Evolutionary conservation across 2,113 vertebrate genomes (phyloP).

Genomic region (Pantherophis guttatus): DNA sequence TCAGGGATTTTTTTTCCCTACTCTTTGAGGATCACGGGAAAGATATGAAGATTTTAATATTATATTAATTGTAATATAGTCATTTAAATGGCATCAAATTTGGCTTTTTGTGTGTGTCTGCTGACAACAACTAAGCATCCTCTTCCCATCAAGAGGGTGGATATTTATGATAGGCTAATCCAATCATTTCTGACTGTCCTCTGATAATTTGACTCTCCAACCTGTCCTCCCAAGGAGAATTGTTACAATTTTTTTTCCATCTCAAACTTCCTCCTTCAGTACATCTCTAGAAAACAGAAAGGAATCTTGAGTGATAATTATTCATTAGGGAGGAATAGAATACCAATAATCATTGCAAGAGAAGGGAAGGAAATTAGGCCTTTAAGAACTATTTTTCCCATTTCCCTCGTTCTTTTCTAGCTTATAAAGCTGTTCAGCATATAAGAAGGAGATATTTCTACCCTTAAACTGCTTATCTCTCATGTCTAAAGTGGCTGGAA

Average conservation of each 20-base stretch:
- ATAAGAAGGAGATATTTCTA: not conserved
- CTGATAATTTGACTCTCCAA: not conserved
- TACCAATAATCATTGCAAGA: not conserved
- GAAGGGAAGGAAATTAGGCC: not conserved
- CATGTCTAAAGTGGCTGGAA: not conserved
- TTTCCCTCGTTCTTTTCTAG: not conserved
- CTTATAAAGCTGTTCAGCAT: not conserved
- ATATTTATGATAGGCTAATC: not conserved
- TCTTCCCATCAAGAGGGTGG: too few species aligned
- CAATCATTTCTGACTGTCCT: not conserved
- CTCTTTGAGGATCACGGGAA: not conserved
- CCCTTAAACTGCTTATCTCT: not conserved
- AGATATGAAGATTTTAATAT: not conserved
- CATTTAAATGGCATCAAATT: not conserved
- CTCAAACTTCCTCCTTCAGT: not conserved
- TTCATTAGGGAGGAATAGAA: not conserved
- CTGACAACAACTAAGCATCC: not conserved
- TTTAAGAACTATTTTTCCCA: not conserved
- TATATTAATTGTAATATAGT: not conserved
- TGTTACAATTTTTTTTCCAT: not conserved
- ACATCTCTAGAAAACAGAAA: not conserved
- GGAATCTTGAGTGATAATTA: not conserved
- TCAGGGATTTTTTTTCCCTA: not conserved
- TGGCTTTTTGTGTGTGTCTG: too few species aligned
- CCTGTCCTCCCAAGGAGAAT: not conserved